Conservation (phyloP, 2,113 vertebrate species). For the Herpailurus yagouaroundi region DNA sequence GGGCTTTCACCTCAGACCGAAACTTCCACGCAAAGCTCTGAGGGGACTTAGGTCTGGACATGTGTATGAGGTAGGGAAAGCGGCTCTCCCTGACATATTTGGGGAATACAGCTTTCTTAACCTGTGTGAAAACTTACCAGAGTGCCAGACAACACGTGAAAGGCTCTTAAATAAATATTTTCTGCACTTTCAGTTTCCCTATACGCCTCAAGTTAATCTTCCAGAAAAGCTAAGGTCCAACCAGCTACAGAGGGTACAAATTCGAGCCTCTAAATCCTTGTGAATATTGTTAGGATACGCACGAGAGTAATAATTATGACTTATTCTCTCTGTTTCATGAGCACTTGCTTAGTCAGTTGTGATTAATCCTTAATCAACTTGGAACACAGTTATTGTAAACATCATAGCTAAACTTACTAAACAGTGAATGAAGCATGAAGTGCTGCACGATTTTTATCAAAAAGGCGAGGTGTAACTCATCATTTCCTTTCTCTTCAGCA, state of each 20-base stretch:
- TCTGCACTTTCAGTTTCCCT: slow-evolving; percentile 24
- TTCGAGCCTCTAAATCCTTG: slow-evolving; percentile 1
- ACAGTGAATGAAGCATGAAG: slow-evolving; percentile 36
- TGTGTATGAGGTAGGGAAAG: neutral
- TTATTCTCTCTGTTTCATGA: slow-evolving; percentile 29
- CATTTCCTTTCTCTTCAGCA: slow-evolving; percentile 45
- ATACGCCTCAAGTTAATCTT: neutral
- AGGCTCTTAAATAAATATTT: neutral
- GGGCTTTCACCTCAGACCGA: neutral
- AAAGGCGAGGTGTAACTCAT: slow-evolving; percentile 62
- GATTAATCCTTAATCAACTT: slow-evolving; percentile 74
- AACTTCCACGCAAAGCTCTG: neutral
- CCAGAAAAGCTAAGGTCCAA: neutral
- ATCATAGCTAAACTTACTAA: slow-evolving; percentile 49
- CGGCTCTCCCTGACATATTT: neutral
- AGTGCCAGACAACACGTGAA: neutral
- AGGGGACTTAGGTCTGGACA: neutral
- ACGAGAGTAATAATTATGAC: slow-evolving; percentile 43
- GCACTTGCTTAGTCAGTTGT: slow-evolving; percentile 66
- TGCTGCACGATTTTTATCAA: slow-evolving; percentile 57
- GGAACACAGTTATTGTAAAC: slow-evolving; percentile 58
- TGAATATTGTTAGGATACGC: neutral
- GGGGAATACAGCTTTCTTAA: neutral
- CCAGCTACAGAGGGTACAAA: neutral
- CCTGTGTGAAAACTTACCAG: neutral